Evolutionary conservation across 1,140 invertebrate genomes (phyloP).

Genomic region (Hormaphis cornu): DNA sequence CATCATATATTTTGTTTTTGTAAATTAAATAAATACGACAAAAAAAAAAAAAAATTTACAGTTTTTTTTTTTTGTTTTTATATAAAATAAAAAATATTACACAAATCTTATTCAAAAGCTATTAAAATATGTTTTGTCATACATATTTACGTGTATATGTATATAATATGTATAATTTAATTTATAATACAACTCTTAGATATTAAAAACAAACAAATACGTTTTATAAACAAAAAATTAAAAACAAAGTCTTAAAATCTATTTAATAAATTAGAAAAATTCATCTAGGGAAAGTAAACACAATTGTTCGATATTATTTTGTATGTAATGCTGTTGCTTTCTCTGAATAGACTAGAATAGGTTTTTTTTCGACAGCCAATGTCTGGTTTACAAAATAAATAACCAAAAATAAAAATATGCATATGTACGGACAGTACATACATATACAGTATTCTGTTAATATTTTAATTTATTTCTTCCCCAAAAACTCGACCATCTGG

Average conservation of each 20-base stretch:
- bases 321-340: constrained; percentile 34
- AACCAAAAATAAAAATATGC: constrained; percentile 11
- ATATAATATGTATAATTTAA: too few species aligned
- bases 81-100: constrained; percentile 32
- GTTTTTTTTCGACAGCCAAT: constrained; percentile 22
- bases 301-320: constrained; percentile 33
- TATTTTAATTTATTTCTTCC: constrained; percentile 37
- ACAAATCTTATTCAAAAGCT: constrained; percentile 15
- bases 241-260: constrained; percentile 33
- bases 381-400: constrained; percentile 17
- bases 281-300: constrained; percentile 33
- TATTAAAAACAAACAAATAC: constrained; percentile 34
- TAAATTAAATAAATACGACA: constrained; percentile 30
- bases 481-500: constrained; percentile 53
- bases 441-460: constrained; percentile 11
- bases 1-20: constrained; percentile 21
- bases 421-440: neutral
- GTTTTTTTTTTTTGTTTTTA: constrained; percentile 28
- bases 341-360: constrained; percentile 37
- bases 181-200: constrained; percentile 34
- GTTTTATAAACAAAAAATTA: constrained; percentile 32
- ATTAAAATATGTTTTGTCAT: constrained; percentile 22
- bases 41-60: constrained; percentile 13
- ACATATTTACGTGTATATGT: too few species aligned
- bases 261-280: constrained; percentile 38